phyloP scores from a whole-genome alignment of 2,797 vertebrate genomes.

The Mormyrus proboscirostris region DNA sequence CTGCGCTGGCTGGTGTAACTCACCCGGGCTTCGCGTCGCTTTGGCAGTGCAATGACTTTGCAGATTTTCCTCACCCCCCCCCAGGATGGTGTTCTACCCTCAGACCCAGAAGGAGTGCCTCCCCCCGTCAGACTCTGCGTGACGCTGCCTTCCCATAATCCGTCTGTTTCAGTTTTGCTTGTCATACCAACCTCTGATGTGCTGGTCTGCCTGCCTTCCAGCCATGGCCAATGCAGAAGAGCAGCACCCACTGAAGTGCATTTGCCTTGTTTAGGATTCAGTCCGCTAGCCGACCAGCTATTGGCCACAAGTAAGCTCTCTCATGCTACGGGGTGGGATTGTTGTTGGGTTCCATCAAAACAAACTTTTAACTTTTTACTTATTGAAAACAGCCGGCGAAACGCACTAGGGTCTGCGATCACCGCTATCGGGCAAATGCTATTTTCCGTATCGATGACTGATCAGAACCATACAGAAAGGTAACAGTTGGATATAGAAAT shows the following conservation, averaged over 20 bases:
- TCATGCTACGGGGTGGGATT: neutral
- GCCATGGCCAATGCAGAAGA: neutral
- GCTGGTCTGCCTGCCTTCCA: neutral
- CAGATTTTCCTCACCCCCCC: neutral
- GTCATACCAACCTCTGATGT: neutral
- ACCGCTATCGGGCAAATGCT: neutral
- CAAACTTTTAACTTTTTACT: neutral
- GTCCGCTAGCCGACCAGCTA: neutral
- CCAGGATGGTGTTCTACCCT: neutral
- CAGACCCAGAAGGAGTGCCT: neutral
- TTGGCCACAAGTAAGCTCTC: neutral
- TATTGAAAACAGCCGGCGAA: neutral
- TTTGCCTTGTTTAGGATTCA: neutral
- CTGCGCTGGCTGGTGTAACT: neutral
- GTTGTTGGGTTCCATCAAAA: neutral
- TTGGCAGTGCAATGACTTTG: neutral
- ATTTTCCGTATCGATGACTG: neutral
- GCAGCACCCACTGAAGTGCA: neutral
- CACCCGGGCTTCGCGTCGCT: neutral
- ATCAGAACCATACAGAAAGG: neutral
- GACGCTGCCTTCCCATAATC: slow-evolving; percentile 52
- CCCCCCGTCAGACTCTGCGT: slow-evolving; percentile 49
- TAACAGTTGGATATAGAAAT: neutral
- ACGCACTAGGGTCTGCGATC: neutral
- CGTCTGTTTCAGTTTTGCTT: neutral